Evolutionary conservation across 2,113 vertebrate genomes (phyloP).

Genomic region (Alethe diademata): DNA sequence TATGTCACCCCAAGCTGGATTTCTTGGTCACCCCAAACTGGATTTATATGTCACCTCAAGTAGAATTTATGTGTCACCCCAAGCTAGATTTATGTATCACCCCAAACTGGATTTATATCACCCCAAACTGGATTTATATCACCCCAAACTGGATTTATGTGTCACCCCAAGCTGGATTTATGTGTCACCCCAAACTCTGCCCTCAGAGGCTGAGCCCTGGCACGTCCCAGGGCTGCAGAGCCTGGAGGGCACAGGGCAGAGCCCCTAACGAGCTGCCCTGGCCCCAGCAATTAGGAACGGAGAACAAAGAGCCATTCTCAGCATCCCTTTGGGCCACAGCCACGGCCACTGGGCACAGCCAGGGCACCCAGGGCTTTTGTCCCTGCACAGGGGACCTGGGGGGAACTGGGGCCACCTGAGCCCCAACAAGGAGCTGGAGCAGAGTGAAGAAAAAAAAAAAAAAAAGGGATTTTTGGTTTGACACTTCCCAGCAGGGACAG

Average conservation of each 20-base stretch:
- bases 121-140: not conserved
- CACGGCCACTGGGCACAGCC: not conserved
- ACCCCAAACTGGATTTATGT: not conserved
- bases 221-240: not conserved
- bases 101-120: not conserved
- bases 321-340: not conserved
- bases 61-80: too few relatives aligned
- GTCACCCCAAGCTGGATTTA: not conserved
- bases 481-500: not conserved
- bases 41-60: not conserved
- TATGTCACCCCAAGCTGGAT: not conserved
- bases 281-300: not conserved
- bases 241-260: not conserved
- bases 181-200: not conserved
- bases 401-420: not conserved
- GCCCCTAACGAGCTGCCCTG: conserved; percentile 6
- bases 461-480: not conserved
- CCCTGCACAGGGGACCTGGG: rapidly evolving
- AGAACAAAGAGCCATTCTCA: conserved; percentile 35
- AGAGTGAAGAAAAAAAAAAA: rapidly evolving
- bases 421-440: not conserved
- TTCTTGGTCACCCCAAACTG: not conserved
- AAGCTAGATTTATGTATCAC: not conserved
- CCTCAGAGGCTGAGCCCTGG: not conserved
- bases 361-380: not conserved